phyloP scores from a whole-genome alignment of 92 coral and sea anemone species.

The Nematostella vectensis region DNA sequence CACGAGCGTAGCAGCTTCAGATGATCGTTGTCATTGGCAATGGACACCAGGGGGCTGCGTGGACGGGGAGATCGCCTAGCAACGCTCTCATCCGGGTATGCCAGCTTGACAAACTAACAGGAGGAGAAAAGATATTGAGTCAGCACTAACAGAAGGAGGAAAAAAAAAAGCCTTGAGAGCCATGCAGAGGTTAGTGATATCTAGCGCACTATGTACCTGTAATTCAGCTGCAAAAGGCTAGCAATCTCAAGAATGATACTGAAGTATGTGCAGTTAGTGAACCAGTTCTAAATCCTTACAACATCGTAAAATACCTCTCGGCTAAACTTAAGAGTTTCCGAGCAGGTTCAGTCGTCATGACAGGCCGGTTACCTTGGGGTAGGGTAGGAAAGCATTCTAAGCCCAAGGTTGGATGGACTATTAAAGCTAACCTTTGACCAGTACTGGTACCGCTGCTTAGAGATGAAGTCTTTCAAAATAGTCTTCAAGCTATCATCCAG shows the following conservation, averaged over 20 bases:
- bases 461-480: constrained; percentile 51
- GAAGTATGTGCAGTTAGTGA: too few relatives aligned
- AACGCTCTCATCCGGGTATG: constrained; percentile 7
- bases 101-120: constrained; percentile 16
- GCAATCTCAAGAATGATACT: too few relatives aligned
- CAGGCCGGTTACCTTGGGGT: too few relatives aligned
- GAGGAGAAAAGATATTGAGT: neutral
- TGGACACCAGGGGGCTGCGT: constrained; percentile 15
- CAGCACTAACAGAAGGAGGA: neutral
- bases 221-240: too few relatives aligned
- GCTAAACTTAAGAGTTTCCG: too few relatives aligned
- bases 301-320: too few relatives aligned
- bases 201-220: too few relatives aligned
- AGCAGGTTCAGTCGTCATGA: too few relatives aligned
- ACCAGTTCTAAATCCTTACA: too few relatives aligned
- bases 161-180: neutral
- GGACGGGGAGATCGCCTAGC: constrained; percentile 7
- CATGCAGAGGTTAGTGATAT: too few relatives aligned
- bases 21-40: constrained; percentile 33
- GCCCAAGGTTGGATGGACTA: too few relatives aligned
- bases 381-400: too few relatives aligned
- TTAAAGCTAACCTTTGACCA: constrained; percentile 80
- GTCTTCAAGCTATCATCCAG: constrained; percentile 63
- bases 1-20: constrained; percentile 81
- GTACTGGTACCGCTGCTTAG: constrained; percentile 58